Conservation (phyloP, 2,113 vertebrate species). For the Cynoglossus semilaevis region DNA sequence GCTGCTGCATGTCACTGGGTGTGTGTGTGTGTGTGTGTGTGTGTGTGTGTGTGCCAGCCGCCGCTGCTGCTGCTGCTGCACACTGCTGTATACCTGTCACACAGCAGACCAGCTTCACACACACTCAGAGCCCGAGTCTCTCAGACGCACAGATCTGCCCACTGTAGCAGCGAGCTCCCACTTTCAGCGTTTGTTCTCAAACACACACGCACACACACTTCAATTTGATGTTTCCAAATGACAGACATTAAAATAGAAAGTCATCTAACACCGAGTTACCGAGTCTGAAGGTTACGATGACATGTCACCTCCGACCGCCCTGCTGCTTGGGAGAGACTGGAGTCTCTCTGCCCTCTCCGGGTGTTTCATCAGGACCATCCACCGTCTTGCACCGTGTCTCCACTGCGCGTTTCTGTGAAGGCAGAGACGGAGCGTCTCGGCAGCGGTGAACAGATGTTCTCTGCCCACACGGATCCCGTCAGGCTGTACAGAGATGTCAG, state of each 20-base stretch:
- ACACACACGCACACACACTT: conserved; percentile 1
- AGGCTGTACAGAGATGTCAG: conserved; percentile 61
- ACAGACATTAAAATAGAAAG: conserved; percentile 69
- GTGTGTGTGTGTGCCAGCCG: conserved; percentile 28
- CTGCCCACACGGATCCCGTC: conserved; percentile 54
- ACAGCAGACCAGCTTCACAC: conserved; percentile 59
- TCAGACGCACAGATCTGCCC: conserved; percentile 23
- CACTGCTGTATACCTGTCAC: conserved; percentile 62
- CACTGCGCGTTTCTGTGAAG: conserved; percentile 18
- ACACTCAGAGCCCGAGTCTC: no score
- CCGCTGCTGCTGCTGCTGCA: conserved; percentile 45
- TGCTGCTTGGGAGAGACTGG: conserved; percentile 33
- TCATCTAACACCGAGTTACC: conserved; percentile 31
- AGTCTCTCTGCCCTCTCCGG: conserved; percentile 17
- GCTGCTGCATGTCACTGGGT: conserved; percentile 16
- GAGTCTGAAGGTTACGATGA: conserved; percentile 9
- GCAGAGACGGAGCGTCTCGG: conserved; percentile 4
- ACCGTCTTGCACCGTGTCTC: conserved; percentile 25
- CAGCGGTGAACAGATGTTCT: conserved; percentile 62
- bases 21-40: conserved; percentile 22
- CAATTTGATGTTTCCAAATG: conserved; percentile 44
- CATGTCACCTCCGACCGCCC: conserved; percentile 48
- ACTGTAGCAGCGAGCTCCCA: conserved; percentile 4
- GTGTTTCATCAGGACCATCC: conserved; percentile 24
- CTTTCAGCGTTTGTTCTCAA: neutral